phyloP scores from a whole-genome alignment of 2,113 vertebrate genomes.

The Pica pica region DNA sequence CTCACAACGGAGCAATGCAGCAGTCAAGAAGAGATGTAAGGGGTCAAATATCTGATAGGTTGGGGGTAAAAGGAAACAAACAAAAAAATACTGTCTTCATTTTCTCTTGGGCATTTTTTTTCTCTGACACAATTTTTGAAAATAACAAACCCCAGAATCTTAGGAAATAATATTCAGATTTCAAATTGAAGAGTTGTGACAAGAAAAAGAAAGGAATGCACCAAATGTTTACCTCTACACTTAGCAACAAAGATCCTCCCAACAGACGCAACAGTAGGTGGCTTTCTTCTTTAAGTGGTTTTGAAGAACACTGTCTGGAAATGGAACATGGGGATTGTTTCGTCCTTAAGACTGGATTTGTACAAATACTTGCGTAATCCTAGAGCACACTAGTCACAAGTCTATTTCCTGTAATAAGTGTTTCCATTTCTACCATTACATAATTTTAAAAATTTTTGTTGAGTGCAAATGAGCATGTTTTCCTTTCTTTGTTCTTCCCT shows the following conservation, averaged over 20 bases:
- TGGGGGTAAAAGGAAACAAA: rapidly evolving
- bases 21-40: background rate
- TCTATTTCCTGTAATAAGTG: background rate
- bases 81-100: background rate
- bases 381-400: background rate
- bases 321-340: background rate
- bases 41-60: background rate
- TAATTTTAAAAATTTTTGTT: background rate
- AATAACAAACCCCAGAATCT: background rate
- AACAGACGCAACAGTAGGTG: background rate
- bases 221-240: background rate
- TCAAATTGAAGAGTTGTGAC: background rate
- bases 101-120: background rate
- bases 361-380: background rate
- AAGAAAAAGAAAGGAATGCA: background rate
- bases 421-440: background rate
- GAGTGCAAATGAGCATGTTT: background rate
- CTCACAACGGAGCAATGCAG: background rate
- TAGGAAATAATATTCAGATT: background rate
- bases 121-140: background rate
- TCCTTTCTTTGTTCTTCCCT: background rate
- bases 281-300: background rate
- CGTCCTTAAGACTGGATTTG: background rate
- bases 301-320: constrained; percentile 15
- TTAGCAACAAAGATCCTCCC: background rate